phyloP scores from a whole-genome alignment of 1,140 invertebrate genomes.

The Aleiodes sp. region DNA sequence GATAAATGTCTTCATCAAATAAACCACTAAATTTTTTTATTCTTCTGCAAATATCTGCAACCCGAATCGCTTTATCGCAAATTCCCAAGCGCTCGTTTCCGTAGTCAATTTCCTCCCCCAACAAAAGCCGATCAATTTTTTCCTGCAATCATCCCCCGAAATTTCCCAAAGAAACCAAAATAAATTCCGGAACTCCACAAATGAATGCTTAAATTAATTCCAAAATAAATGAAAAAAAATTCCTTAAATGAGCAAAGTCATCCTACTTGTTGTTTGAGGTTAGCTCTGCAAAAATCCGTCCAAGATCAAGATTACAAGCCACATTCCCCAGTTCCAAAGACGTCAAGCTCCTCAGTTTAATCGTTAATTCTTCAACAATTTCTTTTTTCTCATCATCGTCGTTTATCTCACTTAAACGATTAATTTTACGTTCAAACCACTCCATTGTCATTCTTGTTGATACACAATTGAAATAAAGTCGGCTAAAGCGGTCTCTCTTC shows the following conservation, averaged over 20 bases:
- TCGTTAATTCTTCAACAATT: conserved; percentile 52
- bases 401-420: conserved; percentile 39
- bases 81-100: too few relatives aligned
- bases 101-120: too few relatives aligned
- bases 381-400: conserved; percentile 45
- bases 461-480: too few relatives aligned
- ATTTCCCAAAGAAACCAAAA: not conserved
- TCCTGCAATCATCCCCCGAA: too few relatives aligned
- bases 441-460: conserved; percentile 28
- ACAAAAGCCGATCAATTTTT: too few relatives aligned
- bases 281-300: conserved; percentile 51
- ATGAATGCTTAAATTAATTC: not conserved
- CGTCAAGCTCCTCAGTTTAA: conserved; percentile 46
- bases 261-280: conserved; percentile 60
- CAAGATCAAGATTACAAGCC: conserved; percentile 47
- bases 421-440: conserved; percentile 51
- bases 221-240: conserved; percentile 5
- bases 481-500: too few relatives aligned
- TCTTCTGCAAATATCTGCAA: too few relatives aligned
- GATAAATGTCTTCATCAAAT: too few relatives aligned
- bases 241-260: conserved; percentile 35
- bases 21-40: too few relatives aligned
- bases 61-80: too few relatives aligned
- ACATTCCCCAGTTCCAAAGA: conserved; percentile 44
- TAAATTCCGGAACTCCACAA: not conserved